Evolutionary conservation across 2,888 invertebrate species (phyloP).

Genomic region (Acronicta alni): DNA sequence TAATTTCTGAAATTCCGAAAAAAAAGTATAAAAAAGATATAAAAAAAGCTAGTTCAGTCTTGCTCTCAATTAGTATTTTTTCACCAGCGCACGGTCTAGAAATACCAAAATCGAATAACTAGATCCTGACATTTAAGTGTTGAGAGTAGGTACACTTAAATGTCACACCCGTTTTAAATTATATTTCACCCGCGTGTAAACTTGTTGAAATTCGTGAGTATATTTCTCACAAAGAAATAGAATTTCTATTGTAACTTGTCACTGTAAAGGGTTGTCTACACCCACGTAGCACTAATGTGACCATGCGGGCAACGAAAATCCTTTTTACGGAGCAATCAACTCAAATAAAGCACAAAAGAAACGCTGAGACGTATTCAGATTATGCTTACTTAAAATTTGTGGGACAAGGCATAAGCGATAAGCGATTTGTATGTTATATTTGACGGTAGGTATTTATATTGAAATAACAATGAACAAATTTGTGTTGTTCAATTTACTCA

Average conservation of each 20-base stretch:
- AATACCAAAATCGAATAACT: too few species aligned
- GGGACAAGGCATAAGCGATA: conserved; percentile 8
- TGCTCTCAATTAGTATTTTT: too few species aligned
- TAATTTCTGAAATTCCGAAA: too few species aligned
- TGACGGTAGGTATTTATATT: too few species aligned
- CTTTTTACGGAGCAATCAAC: conserved; percentile 53
- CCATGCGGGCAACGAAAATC: conserved; percentile 35
- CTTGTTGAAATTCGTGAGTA: conserved; percentile 17
- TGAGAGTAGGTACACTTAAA: not conserved
- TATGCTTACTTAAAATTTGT: conserved; percentile 19
- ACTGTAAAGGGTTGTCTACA: conserved; percentile 37
- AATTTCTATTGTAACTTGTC: conserved; percentile 32
- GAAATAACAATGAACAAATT: too few species aligned
- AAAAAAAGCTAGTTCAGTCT: too few species aligned
- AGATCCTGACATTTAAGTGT: too few species aligned
- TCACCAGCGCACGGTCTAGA: too few species aligned
- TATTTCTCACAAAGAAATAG: conserved; percentile 27
- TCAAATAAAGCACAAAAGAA: conserved; percentile 50
- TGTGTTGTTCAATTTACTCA: too few species aligned
- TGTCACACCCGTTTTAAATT: conserved; percentile 20
- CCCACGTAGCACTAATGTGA: conserved; percentile 49
- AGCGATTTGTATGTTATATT: too few species aligned
- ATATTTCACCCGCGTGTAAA: conserved; percentile 24
- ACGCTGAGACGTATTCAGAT: conserved; percentile 37
- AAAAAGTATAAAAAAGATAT: too few species aligned